phyloP scores from a whole-genome alignment of 2,888 invertebrate genomes.

The Seira sanloemensis region DNA sequence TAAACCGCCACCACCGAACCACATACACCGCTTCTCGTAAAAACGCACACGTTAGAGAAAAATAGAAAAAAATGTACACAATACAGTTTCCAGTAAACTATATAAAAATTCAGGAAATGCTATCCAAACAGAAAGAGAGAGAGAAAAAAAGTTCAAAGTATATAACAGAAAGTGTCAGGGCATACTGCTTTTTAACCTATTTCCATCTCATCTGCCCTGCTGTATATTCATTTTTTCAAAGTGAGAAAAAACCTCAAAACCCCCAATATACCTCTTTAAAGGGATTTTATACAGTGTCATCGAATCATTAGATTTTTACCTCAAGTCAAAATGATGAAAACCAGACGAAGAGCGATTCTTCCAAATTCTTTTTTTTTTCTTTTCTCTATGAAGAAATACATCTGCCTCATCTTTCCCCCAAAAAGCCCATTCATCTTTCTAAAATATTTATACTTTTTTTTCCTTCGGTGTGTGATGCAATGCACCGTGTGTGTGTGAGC shows the following conservation, averaged over 20 bases:
- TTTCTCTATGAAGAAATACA: constrained; percentile 37
- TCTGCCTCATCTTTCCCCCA: constrained; percentile 39
- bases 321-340: constrained; percentile 35
- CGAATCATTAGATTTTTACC: constrained; percentile 25
- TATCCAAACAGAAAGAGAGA: background rate
- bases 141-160: constrained; percentile 1
- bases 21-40: background rate
- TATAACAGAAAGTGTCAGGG: background rate
- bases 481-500: constrained; percentile 14
- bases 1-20: background rate
- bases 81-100: background rate
- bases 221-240: background rate
- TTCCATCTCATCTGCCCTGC: background rate
- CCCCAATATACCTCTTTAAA: background rate
- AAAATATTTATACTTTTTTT: constrained; percentile 49
- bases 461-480: background rate
- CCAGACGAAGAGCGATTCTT: constrained; percentile 27
- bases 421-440: constrained; percentile 51
- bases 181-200: background rate
- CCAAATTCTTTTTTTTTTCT: background rate
- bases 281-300: constrained; percentile 12
- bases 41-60: too few species aligned
- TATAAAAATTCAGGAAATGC: background rate
- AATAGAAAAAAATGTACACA: background rate
- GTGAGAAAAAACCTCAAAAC: constrained; percentile 10